Percentiles rank a stretch among this genome's conserved stretches.
Evolutionary conservation across 2,888 invertebrate genomes (phyloP).

Genomic region (Sinopyrophorus schimmeli): DNA sequence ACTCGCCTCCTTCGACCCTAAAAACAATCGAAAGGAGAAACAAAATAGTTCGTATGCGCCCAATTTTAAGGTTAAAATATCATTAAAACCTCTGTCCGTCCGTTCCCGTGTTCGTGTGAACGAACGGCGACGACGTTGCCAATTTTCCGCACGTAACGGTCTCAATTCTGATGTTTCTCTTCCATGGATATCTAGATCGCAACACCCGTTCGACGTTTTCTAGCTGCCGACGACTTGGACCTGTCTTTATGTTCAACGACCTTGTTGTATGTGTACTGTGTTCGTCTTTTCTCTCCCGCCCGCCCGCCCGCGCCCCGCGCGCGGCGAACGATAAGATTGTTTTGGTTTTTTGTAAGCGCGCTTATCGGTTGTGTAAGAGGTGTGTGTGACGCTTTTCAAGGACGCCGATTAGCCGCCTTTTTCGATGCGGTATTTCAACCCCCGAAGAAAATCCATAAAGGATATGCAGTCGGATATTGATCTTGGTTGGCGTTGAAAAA

Average conservation of each 20-base stretch:
- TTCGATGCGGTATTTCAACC: constrained; percentile 5
- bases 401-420: too few species aligned
- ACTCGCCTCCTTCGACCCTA: too few species aligned
- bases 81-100: too few species aligned
- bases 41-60: too few species aligned
- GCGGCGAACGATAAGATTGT: constrained; percentile 7
- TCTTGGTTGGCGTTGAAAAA: not conserved
- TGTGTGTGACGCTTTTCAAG: constrained; percentile 23
- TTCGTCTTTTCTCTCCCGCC: not conserved
- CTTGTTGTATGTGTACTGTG: constrained; percentile 34
- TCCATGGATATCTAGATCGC: constrained; percentile 50
- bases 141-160: constrained; percentile 48
- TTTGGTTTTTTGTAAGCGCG: constrained; percentile 15
- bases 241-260: constrained; percentile 47
- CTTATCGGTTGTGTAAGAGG: constrained; percentile 24
- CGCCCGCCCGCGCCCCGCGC: constrained; percentile 1
- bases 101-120: constrained; percentile 53
- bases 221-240: constrained; percentile 39
- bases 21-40: too few species aligned
- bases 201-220: constrained; percentile 41
- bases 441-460: too few species aligned
- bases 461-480: not conserved
- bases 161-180: constrained; percentile 47
- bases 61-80: too few species aligned
- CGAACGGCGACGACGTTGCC: constrained; percentile 51